Evolutionary conservation across 1,140 invertebrate genomes (phyloP).

Genomic region (Leptopilina boulardi): DNA sequence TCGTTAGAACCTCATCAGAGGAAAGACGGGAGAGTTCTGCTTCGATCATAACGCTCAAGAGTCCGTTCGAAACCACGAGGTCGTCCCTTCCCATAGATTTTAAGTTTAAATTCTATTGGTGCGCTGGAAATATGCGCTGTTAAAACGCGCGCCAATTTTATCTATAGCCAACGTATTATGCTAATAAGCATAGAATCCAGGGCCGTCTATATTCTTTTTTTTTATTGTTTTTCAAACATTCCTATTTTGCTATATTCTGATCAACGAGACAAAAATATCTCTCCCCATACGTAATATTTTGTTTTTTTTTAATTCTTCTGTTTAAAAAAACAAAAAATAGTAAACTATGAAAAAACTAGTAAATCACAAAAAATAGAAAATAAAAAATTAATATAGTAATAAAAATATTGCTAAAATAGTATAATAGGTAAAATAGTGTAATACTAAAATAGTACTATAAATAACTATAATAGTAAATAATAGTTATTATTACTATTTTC

Average conservation of each 20-base stretch:
- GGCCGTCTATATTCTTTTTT: slow-evolving; percentile 10
- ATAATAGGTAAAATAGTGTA: no score
- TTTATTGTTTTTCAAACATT: neutral
- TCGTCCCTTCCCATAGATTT: slow-evolving; percentile 54
- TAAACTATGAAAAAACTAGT: no score
- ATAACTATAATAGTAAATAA: no score
- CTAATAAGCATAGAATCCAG: slow-evolving; percentile 39
- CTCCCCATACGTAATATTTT: neutral
- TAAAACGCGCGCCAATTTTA: slow-evolving; percentile 59
- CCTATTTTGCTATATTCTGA: neutral
- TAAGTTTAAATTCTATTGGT: slow-evolving; percentile 72
- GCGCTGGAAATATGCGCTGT: slow-evolving; percentile 68
- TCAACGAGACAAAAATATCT: neutral
- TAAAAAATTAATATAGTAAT: no score
- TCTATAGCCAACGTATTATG: slow-evolving; percentile 52
- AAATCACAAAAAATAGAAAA: no score
- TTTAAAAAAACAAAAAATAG: no score
- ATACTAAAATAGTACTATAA: no score
- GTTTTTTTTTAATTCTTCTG: no score
- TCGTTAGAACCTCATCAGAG: slow-evolving; percentile 43
- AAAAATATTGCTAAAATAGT: no score
- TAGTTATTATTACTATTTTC: no score
- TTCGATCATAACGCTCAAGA: slow-evolving; percentile 26
- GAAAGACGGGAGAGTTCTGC: slow-evolving; percentile 63
- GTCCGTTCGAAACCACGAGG: slow-evolving; percentile 49